Conservation (phyloP, 2,113 vertebrate genomes). For the Pelecanus crispus region DNA sequence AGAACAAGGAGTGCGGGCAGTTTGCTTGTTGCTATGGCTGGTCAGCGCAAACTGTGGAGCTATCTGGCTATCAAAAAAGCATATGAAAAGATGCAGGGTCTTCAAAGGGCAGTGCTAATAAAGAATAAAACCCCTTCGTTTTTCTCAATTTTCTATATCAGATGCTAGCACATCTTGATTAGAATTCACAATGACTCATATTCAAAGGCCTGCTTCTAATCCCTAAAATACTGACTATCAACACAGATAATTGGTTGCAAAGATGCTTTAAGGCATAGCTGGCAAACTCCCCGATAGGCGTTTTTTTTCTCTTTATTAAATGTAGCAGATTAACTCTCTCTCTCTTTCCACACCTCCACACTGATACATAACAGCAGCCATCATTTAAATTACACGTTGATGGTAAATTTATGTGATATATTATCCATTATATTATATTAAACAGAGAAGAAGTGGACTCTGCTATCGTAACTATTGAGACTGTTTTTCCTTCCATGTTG, state of each 20-base stretch:
- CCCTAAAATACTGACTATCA: neutral
- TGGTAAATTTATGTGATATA: neutral
- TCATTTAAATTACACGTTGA: neutral
- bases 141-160: neutral
- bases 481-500: neutral
- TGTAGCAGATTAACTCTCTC: neutral
- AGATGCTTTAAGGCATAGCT: neutral
- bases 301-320: neutral
- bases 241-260: neutral
- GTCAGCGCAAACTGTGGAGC: neutral
- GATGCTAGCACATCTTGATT: neutral
- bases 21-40: neutral
- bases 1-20: neutral
- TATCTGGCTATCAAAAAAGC: neutral
- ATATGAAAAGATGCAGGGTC: neutral
- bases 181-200: slow-evolving; percentile 8
- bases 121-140: fast-evolving
- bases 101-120: neutral
- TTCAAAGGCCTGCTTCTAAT: neutral
- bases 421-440: neutral
- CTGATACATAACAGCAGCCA: neutral
- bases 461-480: neutral
- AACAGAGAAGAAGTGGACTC: neutral
- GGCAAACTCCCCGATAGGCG: neutral
- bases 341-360: neutral